These are phyloP conservation scores for Prosapia bicincta DNA, from an alignment of 2,888 invertebrate genomes.

Conservation along the genomic window DNA sequence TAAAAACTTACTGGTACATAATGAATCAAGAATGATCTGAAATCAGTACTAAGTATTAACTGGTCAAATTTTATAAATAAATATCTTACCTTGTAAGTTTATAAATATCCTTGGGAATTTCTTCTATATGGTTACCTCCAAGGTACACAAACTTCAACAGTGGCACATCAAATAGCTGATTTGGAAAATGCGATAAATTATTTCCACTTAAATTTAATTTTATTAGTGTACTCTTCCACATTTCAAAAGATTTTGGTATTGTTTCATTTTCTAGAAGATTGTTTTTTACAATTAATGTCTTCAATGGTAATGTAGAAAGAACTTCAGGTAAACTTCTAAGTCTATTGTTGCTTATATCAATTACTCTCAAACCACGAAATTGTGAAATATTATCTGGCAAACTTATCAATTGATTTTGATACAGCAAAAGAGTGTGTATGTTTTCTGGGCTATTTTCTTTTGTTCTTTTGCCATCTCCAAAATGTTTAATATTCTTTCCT, in stretches of 20 bases:
- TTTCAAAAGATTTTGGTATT: slow-evolving; percentile 81
- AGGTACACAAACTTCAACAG: slow-evolving; percentile 82
- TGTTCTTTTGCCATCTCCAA: slow-evolving; percentile 42
- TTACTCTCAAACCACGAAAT: slow-evolving; percentile 69
- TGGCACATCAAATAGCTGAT: slow-evolving; percentile 75
- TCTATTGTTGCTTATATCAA: slow-evolving; percentile 87
- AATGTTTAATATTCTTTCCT: slow-evolving; percentile 57
- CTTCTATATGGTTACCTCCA: slow-evolving; percentile 80
- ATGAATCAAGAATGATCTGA: too few species aligned
- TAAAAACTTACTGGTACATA: too few species aligned
- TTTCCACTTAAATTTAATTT: slow-evolving; percentile 97
- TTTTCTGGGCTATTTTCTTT: slow-evolving; percentile 56
- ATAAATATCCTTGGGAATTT: slow-evolving; percentile 77
- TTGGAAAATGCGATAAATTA: slow-evolving; percentile 74
- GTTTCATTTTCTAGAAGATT: slow-evolving; percentile 79
- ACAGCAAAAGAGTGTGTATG: slow-evolving; percentile 74
- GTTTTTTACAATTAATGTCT: slow-evolving; percentile 81
- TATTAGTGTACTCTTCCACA: slow-evolving; percentile 59
- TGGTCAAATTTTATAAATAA: not conserved
- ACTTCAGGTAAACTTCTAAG: slow-evolving; percentile 74
- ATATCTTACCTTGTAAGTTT: slow-evolving; percentile 61
- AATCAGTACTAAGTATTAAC: too few species aligned
- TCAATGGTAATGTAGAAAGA: slow-evolving; percentile 69
- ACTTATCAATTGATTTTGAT: slow-evolving; percentile 76
- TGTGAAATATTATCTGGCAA: slow-evolving; percentile 65